Evolutionary conservation across 1,140 invertebrate species (phyloP), one percentile per base, ranked within the genome.

Genomic region (Hyposmocoma kahamanoa): DNA sequence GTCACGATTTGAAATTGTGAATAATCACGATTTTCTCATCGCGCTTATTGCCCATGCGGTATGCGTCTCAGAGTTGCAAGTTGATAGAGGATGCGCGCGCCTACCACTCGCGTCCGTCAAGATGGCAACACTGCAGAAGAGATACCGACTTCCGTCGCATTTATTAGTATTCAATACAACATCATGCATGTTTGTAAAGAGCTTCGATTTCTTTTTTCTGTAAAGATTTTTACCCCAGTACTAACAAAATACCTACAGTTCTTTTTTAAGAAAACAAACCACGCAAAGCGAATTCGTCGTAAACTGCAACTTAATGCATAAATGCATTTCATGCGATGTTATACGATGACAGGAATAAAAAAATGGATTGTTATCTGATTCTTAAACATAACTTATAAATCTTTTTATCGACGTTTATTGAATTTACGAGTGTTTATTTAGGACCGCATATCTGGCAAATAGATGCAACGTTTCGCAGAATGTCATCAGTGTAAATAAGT

Each of bases 1-100:
- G 49, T 62, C 46, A 57, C 50, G 58, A 56, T 43, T 45, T 36
- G 38, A 39, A 15, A 34, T 39, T 22, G 20, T 30, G 45, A 17
- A 39, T 34, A 45, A 42, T 57, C 59, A 57, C 56, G 56, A 54
- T 48, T 54, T 56, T 60, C 44, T 44, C 53, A 53, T 48, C 44
- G 19, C 19, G 22, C 6, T 17, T 42, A 50, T 50, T 43, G 48
- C 19, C 19, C 11, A 43, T 43, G 41, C 41, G 41, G 9, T 13
- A 10, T 26, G 38, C 47, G 47, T 49, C 17, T 19, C 46, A 48
- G 21, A 21, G n/a, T 42, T 41, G 24, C 46, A 42, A 21, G 20
- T 41, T 20, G 19, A 41, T 41, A 13, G 5, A 22, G 38, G 19
- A 41, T 41, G 47, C 36, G 18, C 36, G 22, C 47, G 38, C 46